Evolutionary conservation across 2,113 vertebrate species (phyloP), one percentile per base, ranked within the genome.

Genomic region (Mus pahari): DNA sequence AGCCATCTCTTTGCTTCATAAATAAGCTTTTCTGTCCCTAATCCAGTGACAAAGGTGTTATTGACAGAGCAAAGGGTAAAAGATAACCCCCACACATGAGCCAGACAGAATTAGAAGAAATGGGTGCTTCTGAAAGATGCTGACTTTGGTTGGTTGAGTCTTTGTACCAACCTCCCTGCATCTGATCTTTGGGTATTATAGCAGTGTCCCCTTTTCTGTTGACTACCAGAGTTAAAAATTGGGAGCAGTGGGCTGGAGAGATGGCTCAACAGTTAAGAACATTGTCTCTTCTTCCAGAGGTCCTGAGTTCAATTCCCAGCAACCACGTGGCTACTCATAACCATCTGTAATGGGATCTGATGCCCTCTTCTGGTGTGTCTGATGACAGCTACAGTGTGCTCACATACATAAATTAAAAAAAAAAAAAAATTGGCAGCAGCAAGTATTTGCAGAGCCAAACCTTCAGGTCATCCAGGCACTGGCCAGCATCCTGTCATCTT

Each of bases 181-280:
- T 26, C 68, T 11, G 0, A 1, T 68, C 45, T 53, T 33, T 11
- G 28, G 7, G 7, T 45, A 26, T 12, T 3, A 0, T 36, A 55
- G 48, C 22, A 9, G 7, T 42, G n/a, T 50, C 9, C 11, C 42
- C 33, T 50, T n/a, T n/a, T 45, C 55, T 31, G 3, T n/a, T n/a
- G 64, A 5, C 19, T 55, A 11, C 5, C 78, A 58, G 55, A 58
- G 55, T 17, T 16, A 58, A 50, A 33, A 31, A 7, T 16, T 58
- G 36, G 36, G 77, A 82, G 26, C 70, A 50, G 79, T 8, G 12
- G 50, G 50, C 50, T 50, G 50, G 5, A 50, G 50, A 50, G 50
- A 50, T 50, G 50, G 50, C 50, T 50, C 7, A 50, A 8, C 50
- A 50, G 50, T 50, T 50, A 50, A 50, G 50, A 50, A 8, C 50